Evolutionary conservation across 1,140 invertebrate species (phyloP), one percentile per base, ranked within the genome.

Genomic region (Drosophila arizonae): DNA sequence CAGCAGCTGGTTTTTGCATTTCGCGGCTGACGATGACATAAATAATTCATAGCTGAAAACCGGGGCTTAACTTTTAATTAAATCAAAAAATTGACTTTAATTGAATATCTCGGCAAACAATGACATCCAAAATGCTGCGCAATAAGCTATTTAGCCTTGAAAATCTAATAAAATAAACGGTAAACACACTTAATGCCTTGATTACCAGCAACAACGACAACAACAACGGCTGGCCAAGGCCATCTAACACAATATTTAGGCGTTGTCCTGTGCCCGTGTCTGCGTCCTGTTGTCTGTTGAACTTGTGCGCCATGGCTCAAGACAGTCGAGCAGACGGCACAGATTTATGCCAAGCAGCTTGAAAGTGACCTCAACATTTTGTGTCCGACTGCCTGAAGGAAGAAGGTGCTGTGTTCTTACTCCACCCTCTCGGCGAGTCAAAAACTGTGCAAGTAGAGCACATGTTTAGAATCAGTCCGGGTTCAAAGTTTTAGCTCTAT

Each of bases 151-250:
- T 88, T 84, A 88, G 84, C 84, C 84, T 88, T 88, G 33, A 88
- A 84, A 84, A 84, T 88, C 84, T 80, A 88, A 88, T 84, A 84
- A 88, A 88, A 88, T 88, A 88, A 84, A 88, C 84, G 84, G 79
- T 88, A 88, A 88, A 88, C 79, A 88, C 84, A 88, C 77, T 88
- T 88, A 88, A 88, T 88, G 84, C 84, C 84, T 88, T 88, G 84
- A 88, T 88, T 88, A 88, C 77, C 77, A 86, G 73, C 81, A 79
- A 58, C 80, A 79, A 72, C 76, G 76, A 24, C 48, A 51, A 51
- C 46, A 30, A 43, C 17, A 17, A 9, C 21, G 24, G 41, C 13
- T 5, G 43, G 43, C n/a, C 5, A 15, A 10, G 43, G 6, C 43
- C 17, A 11, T 5, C 33, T 45, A 52, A 58, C 33, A 45, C 5